A percentile compares a stretch with the other conserved stretches of the same genome.
These are phyloP conservation scores for Pandemis corylana DNA, from an alignment of 2,888 invertebrate genomes.

Conservation along the genomic window DNA sequence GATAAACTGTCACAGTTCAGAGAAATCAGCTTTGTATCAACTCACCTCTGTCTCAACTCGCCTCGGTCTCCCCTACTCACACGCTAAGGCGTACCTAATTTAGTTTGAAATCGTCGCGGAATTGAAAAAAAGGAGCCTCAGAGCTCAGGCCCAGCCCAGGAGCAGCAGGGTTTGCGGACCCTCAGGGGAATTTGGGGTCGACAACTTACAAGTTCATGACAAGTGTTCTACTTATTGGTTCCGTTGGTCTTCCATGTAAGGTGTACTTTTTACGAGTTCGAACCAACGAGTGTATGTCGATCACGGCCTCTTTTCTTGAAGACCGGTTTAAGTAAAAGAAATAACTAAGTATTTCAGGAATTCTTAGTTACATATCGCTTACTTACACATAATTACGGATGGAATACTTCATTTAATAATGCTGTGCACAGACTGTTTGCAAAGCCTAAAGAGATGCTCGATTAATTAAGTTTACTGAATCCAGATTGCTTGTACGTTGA, in stretches of 20 bases:
- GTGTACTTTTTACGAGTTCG: slow-evolving; percentile 7
- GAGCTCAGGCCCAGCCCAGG: no score
- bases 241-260: slow-evolving; percentile 17
- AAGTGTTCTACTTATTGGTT: slow-evolving; percentile 12
- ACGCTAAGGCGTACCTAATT: no score
- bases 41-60: no score
- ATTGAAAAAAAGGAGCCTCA: no score
- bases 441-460: slow-evolving; percentile 20
- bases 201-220: background rate
- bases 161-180: no score
- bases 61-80: no score
- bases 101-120: no score
- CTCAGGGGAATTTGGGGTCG: slow-evolving; percentile 1
- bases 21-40: no score
- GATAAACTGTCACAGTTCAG: no score
- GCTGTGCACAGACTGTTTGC: slow-evolving; percentile 20
- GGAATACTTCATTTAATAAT: background rate
- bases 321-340: slow-evolving; percentile 21
- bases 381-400: background rate
- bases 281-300: slow-evolving; percentile 16
- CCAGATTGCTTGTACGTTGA: slow-evolving; percentile 23
- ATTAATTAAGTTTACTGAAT: slow-evolving; percentile 29
- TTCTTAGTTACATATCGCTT: background rate
- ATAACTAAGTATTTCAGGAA: background rate
- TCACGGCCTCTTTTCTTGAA: slow-evolving; percentile 26